phyloP scores from a whole-genome alignment of 2,888 invertebrate species.

The Myathropa florea region DNA sequence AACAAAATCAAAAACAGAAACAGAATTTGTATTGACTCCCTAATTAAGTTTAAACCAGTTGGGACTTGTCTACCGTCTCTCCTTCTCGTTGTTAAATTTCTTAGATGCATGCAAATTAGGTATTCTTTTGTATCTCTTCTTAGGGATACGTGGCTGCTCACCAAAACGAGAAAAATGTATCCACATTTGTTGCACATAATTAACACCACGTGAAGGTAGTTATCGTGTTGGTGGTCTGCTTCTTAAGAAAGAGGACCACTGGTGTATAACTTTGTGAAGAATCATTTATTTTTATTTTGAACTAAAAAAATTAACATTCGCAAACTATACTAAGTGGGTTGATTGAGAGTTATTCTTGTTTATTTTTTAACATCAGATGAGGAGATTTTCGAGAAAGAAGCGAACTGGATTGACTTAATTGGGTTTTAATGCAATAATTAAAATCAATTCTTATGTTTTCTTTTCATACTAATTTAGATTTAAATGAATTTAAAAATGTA shows the following conservation, averaged over 20 bases:
- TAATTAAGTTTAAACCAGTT: constrained; percentile 50
- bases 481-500: constrained; percentile 17
- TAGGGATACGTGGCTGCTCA: constrained; percentile 10
- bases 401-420: constrained; percentile 29
- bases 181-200: constrained; percentile 48
- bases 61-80: background rate
- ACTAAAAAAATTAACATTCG: background rate
- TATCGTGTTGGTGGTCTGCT: constrained; percentile 36
- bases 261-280: background rate
- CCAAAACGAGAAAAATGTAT: constrained; percentile 15
- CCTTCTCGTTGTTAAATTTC: constrained; percentile 12
- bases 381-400: background rate
- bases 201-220: constrained; percentile 33
- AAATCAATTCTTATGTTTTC: background rate
- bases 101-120: constrained; percentile 53
- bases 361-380: background rate
- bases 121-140: constrained; percentile 2
- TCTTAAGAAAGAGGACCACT: constrained; percentile 34
- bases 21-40: constrained; percentile 78
- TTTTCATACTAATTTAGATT: constrained; percentile 16
- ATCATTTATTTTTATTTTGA: background rate
- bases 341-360: constrained; percentile 9
- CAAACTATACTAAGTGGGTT: constrained; percentile 10
- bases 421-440: constrained; percentile 31
- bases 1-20: constrained; percentile 64